Base-by-base conservation (phyloP, 1,140 invertebrate genomes). In the Contarinia nasturtii region DNA sequence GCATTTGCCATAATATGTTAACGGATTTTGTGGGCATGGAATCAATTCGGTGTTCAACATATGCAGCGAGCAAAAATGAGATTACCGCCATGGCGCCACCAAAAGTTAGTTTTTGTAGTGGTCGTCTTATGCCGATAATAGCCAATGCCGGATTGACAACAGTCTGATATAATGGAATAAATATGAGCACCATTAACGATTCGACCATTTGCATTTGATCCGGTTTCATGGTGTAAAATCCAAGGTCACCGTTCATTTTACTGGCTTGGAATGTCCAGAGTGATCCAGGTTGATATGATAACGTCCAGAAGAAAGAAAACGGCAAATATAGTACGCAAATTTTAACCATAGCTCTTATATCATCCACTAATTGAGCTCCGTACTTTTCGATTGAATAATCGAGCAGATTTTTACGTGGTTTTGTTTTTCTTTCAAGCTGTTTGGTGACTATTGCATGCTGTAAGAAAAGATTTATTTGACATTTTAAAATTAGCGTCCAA, bases 121-220 rank as follows among this genome's bases (percentile, higher is more conserved):
- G 83, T 1, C 61, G 45, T 7, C 46, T 44, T 7, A 58, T 68
- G 59, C 66, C 57, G 21, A 70, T 51, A 49, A 69, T 73, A 0
- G 52, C 55, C 15, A 77, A 55, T 1, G 70, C 0, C 0, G 76
- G 76, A 61, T 87, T 89, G 14, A 88, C 51, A 1, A 68, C 22
- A 36, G 56, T 75, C 53, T 94, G 82, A 58, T 92, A 91, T 0
- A 95, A 43, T 0, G 92, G 90, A 53, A 96, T 91, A 36, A 94
- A 75, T 1, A 77, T 57, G 1, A 98, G 58, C 41, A 95, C 87
- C 4, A 92, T 65, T 1, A 95, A 57, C 0, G 91, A 86, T 61
- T 91, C 92, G 1, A 92, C 57, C 0, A 86, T 81, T 67, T 88
- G 85, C 72, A 94, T 81, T 63, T 94, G 90, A 64, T 95, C 90